phyloP scores from a whole-genome alignment of 2,888 invertebrate species.

The Trichopoda pennipes region DNA sequence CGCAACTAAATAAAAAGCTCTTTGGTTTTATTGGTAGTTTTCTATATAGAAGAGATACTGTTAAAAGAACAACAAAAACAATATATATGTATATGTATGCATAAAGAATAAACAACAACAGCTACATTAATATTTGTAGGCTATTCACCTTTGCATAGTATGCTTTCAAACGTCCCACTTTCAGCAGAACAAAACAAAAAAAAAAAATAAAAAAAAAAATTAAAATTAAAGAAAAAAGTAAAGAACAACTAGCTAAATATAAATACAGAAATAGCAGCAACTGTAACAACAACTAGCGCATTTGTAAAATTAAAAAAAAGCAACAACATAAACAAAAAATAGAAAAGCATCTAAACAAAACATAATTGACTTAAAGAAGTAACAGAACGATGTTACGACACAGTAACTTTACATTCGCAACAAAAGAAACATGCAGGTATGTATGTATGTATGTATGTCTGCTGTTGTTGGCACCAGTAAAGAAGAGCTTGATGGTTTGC shows the following conservation, averaged over 20 bases:
- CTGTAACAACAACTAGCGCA: slow-evolving; percentile 37
- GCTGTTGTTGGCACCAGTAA: slow-evolving; percentile 1
- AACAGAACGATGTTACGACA: slow-evolving; percentile 63
- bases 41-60: slow-evolving; percentile 35
- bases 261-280: slow-evolving; percentile 50
- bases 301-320: slow-evolving; percentile 35
- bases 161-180: slow-evolving; percentile 71
- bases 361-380: slow-evolving; percentile 61
- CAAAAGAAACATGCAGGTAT: slow-evolving; percentile 45
- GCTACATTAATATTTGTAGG: slow-evolving; percentile 72
- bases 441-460: too few relatives aligned
- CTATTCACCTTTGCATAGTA: slow-evolving; percentile 78
- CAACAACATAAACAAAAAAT: slow-evolving; percentile 12
- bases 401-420: slow-evolving; percentile 51
- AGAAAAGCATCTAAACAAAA: slow-evolving; percentile 54
- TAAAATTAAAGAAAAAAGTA: slow-evolving; percentile 34
- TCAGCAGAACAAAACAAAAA: slow-evolving; percentile 59
- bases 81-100: neutral
- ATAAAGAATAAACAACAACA: slow-evolving; percentile 22
- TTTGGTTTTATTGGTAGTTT: slow-evolving; percentile 71
- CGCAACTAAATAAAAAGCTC: slow-evolving; percentile 58
- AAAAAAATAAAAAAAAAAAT: slow-evolving; percentile 23
- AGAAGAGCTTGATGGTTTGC: slow-evolving; percentile 11
- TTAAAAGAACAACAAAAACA: slow-evolving; percentile 32
- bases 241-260: slow-evolving; percentile 53